Evolutionary conservation across 2,113 vertebrate genomes (phyloP).

Genomic region (Hystrix brachyura): DNA sequence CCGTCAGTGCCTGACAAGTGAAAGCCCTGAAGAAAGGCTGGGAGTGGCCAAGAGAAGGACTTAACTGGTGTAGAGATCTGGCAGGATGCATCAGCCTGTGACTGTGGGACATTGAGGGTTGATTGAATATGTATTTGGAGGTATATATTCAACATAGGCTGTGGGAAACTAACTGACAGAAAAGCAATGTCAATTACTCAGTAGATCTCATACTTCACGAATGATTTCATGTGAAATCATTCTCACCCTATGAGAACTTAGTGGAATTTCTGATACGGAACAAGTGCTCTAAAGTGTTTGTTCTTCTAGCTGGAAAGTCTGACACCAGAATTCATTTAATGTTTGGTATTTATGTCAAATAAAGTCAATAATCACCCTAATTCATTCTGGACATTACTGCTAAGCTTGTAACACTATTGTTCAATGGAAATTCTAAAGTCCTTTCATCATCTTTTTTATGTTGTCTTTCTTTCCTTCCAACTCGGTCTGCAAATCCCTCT

Average conservation of each 20-base stretch:
- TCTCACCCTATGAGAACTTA: neutral
- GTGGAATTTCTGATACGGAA: neutral
- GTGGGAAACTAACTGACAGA: neutral
- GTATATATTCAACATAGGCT: neutral
- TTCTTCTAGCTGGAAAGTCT: neutral
- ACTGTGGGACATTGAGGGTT: neutral
- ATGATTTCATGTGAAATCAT: neutral
- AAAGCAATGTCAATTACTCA: neutral
- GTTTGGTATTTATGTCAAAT: neutral
- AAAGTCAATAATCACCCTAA: neutral
- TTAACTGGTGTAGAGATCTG: neutral
- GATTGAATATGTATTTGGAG: neutral
- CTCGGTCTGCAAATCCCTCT: neutral
- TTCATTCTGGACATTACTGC: neutral
- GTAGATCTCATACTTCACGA: neutral
- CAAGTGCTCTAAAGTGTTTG: neutral
- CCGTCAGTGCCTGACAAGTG: neutral
- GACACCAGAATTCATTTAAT: neutral
- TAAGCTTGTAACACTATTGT: neutral
- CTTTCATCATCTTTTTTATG: neutral
- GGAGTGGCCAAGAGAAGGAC: neutral
- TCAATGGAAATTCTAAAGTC: rapidly evolving
- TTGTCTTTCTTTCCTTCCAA: neutral
- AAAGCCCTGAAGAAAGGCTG: no score
- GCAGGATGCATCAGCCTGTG: neutral